These are phyloP conservation scores for Leptodactylus fuscus DNA, from an alignment of 2,113 vertebrate species.

Conservation along the genomic window DNA sequence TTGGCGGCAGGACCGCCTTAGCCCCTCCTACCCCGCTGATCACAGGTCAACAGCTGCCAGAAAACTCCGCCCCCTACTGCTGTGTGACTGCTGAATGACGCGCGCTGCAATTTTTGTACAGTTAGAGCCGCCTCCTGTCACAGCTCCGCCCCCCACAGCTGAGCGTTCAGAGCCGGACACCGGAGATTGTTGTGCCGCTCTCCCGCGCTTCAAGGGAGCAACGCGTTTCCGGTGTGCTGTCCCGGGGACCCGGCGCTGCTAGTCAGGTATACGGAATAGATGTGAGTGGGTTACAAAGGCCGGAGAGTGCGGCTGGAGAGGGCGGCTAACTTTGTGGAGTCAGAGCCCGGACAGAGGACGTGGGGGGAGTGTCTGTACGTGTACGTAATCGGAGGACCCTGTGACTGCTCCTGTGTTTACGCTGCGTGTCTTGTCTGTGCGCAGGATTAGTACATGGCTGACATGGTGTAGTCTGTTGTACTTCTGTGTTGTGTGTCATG, in stretches of 20 bases:
- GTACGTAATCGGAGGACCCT: neutral
- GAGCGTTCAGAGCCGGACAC: neutral
- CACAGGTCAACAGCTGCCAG: neutral
- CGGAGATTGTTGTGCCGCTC: neutral
- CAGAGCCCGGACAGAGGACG: fast-evolving
- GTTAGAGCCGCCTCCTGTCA: neutral
- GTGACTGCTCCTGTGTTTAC: too few relatives aligned
- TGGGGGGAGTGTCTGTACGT: constrained; percentile 18
- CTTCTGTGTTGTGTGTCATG: too few relatives aligned
- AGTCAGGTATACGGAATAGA: neutral
- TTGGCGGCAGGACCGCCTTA: neutral
- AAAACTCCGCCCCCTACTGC: neutral
- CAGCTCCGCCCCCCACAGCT: constrained; percentile 15
- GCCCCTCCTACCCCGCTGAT: neutral
- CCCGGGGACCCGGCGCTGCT: neutral
- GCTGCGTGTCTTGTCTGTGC: neutral
- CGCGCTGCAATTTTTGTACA: constrained; percentile 27
- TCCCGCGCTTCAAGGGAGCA: neutral
- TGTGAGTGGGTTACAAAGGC: fast-evolving
- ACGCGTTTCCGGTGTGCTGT: neutral
- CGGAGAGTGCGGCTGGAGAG: neutral
- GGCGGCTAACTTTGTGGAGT: neutral
- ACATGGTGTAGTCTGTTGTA: too few relatives aligned
- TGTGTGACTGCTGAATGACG: neutral
- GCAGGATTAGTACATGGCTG: neutral